Evolutionary conservation across 2,888 invertebrate species (phyloP), one percentile per base, ranked within the genome.

Genomic region (Zygogramma bicolorata): DNA sequence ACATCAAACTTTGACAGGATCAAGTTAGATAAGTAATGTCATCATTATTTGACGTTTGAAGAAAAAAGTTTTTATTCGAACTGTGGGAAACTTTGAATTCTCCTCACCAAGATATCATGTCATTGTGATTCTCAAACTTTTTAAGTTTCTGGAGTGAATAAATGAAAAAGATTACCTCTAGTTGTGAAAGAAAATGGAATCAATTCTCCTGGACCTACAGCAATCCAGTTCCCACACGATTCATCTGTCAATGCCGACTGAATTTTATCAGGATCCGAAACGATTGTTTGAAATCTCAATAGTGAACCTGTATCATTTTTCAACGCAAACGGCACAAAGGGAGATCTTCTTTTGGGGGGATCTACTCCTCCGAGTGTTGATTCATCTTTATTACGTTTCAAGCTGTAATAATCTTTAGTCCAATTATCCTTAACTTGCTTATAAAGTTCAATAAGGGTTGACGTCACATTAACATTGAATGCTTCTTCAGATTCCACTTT

Each of bases 271-370:
- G 92, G 90, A 18, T 92, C 91, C 0, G 93, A 91, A 58, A 95
- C 92, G 61, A 95, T 90, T 0, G 97, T 97, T 73, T 95, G 94
- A 87, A 97, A 98, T 89, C 93, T 93, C 20, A 99, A 88, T 15
- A 91, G 90, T 67, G 94, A 93, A 0, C 98, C 98, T 0, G 97
- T 97, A 76, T 96, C 93, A 88, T 99, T 99, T 82, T 93, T 93
- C 73, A 99, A 88, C 8, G 96, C 95, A 88, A 96, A 99, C 0
- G 99, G 98, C 74, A 99, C 93, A 88, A 99, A 99, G 3, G 98
- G 97, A 25, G 94, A 92, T 65, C 97, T 90, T 15, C 94, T 90
- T 65, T 94, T 89, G 84, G 93, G 93, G 0, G 90, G 69, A 15
- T 74, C 69, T 18, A 74, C 40, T 20, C 29, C 34, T 38, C 90